Base-by-base conservation (phyloP, 2,113 vertebrate genomes). In the Panurus biarmicus region DNA sequence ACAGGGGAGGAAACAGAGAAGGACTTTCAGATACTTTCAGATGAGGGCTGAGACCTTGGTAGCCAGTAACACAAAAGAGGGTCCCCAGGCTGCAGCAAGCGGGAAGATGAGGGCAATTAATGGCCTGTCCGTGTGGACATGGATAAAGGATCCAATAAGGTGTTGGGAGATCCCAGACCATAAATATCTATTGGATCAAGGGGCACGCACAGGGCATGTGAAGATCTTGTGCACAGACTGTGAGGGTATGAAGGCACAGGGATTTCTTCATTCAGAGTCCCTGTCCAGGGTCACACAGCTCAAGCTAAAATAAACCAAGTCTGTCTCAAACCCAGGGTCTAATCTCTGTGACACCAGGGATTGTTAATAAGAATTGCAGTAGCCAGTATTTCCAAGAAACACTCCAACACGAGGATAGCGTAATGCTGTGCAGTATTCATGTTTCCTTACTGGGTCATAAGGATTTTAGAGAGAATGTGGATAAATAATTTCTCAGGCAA, bases 161-260 rank as follows among this genome's bases (percentile, higher is more conserved):
- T 36, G 6, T 35, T 83, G 26, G 35, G 48, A 76, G 31, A 48
- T 19, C 62, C 14, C 15, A 75, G 40, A 42, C 14, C 25, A 48
- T 28, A 36, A 42, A 62, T 56, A 35, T 31, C 40, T 45, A 4
- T 7, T 54, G 70, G 38, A 54, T 38, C 20, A 28, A 42, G 22
- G 76, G 12, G 14, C 1, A 0, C 22, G 7, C 7, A 5, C 2
- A 4, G 9, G 19, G 17, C 33, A 47, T 0, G 0, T 20, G 35
- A 47, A 70, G 56, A 23, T 69, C 54, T 31, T 54, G 25, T 62
- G 48, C 71, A 56, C 21, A 42, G 71, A 56, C 21, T 20, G 9
- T 36, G 38, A 31, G 18, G 23, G 6, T 38, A 11, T 31, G 45
- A 33, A 36, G 56, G 8, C 48, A 38, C 1, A 1, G n/a, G 29